Evolutionary conservation across 2,888 invertebrate species (phyloP).

Genomic region (Cheilosia pagana): DNA sequence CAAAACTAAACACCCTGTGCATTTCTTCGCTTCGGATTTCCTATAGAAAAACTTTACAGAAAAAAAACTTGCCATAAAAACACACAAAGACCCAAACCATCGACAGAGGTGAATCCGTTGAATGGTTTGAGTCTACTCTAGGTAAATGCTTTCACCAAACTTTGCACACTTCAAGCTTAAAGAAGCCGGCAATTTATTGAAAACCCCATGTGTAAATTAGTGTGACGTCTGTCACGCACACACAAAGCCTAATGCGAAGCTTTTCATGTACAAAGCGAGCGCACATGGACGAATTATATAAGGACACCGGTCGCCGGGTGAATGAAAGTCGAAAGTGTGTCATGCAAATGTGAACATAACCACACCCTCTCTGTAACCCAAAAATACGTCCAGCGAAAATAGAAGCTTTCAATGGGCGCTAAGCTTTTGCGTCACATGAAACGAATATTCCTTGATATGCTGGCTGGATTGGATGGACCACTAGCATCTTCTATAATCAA

Average conservation of each 20-base stretch:
- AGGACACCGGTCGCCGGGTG: slow-evolving; percentile 71
- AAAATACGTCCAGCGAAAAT: slow-evolving; percentile 63
- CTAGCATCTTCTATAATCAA: slow-evolving; percentile 19
- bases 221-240: slow-evolving; percentile 68
- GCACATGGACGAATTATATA: slow-evolving; percentile 54
- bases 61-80: too few relatives aligned
- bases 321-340: slow-evolving; percentile 74
- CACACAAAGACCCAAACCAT: too few relatives aligned
- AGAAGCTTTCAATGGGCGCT: slow-evolving; percentile 33
- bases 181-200: slow-evolving; percentile 30
- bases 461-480: slow-evolving; percentile 48
- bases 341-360: slow-evolving; percentile 75
- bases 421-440: slow-evolving; percentile 66
- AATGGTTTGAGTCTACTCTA: slow-evolving; percentile 44
- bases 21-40: too few relatives aligned
- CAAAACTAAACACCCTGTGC: too few relatives aligned
- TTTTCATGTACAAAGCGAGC: slow-evolving; percentile 34
- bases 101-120: too few relatives aligned
- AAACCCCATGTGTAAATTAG: slow-evolving; percentile 25
- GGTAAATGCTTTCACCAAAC: not conserved
- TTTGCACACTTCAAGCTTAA: slow-evolving; percentile 12
- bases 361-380: slow-evolving; percentile 75
- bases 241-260: slow-evolving; percentile 19
- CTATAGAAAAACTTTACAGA: too few relatives aligned
- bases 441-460: slow-evolving; percentile 53